Conservation (phyloP, 2,113 vertebrate genomes). For the Oreochromis spilurus region DNA sequence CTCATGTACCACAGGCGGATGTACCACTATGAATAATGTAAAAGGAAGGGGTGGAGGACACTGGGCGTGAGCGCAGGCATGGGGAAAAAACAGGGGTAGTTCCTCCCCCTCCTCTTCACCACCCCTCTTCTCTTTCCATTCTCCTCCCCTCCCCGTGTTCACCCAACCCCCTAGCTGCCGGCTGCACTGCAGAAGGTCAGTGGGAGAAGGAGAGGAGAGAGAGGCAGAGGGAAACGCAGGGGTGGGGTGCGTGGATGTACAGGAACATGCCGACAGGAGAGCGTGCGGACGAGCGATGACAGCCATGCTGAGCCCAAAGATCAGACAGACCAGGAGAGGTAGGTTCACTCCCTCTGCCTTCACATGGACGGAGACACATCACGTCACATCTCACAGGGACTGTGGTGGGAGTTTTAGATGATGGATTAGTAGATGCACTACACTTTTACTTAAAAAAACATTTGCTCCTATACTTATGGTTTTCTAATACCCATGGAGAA, state of each 20-base stretch:
- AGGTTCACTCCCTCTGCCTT: conserved; percentile 30
- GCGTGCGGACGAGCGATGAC: conserved; percentile 53
- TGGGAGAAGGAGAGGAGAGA: conserved; percentile 40
- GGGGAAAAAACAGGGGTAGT: not conserved
- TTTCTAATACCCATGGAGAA: not conserved
- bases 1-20: conserved; percentile 27
- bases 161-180: conserved; percentile 59
- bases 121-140: conserved; percentile 39
- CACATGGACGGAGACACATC: not conserved
- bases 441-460: not conserved
- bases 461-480: not conserved
- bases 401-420: not conserved
- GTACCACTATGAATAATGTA: conserved; percentile 70
- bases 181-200: conserved; percentile 67
- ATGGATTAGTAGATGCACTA: not conserved
- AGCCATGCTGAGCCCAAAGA: conserved; percentile 90
- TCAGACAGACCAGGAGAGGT: conserved; percentile 88
- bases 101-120: conserved; percentile 25
- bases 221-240: conserved; percentile 8
- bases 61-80: conserved; percentile 30
- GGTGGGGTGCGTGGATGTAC: conserved; percentile 52
- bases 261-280: conserved; percentile 62
- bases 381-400: not conserved
- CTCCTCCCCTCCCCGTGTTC: conserved; percentile 48
- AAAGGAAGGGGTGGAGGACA: conserved; percentile 50